phyloP scores from a whole-genome alignment of 2,797 vertebrate species.

The Sciurus carolinensis region DNA sequence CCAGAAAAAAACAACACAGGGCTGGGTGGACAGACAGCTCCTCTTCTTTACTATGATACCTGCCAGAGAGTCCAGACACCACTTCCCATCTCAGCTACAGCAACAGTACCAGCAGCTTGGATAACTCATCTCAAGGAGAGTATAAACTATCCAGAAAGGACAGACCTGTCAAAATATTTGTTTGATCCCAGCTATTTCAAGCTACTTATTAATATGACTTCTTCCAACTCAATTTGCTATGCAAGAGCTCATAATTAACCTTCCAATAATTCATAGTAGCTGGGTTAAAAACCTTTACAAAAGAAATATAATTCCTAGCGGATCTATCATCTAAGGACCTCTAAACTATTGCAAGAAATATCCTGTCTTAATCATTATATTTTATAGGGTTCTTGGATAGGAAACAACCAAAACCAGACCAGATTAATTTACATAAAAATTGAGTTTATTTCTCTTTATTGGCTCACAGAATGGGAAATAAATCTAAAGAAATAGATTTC shows the following conservation, averaged over 20 bases:
- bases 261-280: constrained; percentile 53
- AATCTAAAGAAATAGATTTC: constrained; percentile 27
- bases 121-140: neutral
- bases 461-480: constrained; percentile 33
- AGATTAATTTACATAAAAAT: constrained; percentile 17
- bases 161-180: constrained; percentile 77
- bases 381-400: neutral
- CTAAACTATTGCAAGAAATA: neutral
- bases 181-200: constrained; percentile 58
- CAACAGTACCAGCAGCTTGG: neutral
- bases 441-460: neutral
- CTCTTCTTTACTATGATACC: neutral
- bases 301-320: constrained; percentile 46
- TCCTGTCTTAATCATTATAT: neutral
- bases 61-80: neutral
- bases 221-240: constrained; percentile 58
- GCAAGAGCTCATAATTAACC: constrained; percentile 62
- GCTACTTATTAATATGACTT: constrained; percentile 70
- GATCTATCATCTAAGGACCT: neutral
- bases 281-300: constrained; percentile 21
- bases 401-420: constrained; percentile 43
- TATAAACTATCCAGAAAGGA: constrained; percentile 48
- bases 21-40: neutral
- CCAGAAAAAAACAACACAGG: neutral
- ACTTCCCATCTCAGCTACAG: neutral